Evolutionary conservation across 2,113 vertebrate genomes (phyloP).

Genomic region (Gymnarchus niloticus): DNA sequence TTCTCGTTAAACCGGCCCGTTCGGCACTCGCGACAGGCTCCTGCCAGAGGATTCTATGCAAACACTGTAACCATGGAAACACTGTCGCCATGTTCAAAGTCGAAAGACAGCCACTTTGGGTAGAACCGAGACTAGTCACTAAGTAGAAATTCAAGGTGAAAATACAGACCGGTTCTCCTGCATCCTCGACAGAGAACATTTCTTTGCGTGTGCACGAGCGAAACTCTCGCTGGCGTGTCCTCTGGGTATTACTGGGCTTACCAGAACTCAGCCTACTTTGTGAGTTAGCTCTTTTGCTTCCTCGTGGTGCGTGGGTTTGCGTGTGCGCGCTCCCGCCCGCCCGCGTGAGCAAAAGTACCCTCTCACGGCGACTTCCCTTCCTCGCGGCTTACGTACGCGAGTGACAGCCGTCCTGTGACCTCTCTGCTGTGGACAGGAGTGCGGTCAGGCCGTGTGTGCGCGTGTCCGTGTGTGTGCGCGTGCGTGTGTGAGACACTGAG

Average conservation of each 20-base stretch:
- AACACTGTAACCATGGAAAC: conserved; percentile 52
- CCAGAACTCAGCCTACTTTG: conserved; percentile 2
- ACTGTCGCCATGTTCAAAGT: conserved; percentile 46
- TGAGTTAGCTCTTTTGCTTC: not conserved
- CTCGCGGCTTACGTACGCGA: not conserved
- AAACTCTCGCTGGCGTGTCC: conserved; percentile 37
- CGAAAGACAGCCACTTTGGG: conserved; percentile 52
- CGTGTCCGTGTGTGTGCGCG: not conserved
- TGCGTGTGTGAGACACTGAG: conserved; percentile 40
- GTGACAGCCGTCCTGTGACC: not conserved
- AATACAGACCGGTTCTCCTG: conserved; percentile 38
- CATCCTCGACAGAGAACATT: conserved; percentile 24
- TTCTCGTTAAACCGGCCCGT: not conserved
- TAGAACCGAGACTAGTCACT: conserved; percentile 40
- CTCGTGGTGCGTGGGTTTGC: conserved; percentile 29
- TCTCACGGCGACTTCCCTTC: not conserved
- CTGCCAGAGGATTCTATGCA: conserved; percentile 47
- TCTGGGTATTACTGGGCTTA: not conserved
- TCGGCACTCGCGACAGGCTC: conserved; percentile 9
- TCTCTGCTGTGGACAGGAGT: not conserved
- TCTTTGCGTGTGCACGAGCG: conserved; percentile 28
- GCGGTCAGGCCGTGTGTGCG: conserved; percentile 23
- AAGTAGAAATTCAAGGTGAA: conserved; percentile 38
- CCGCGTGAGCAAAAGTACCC: not conserved
- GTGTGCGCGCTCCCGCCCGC: conserved; percentile 35